Evolutionary conservation across 2,797 vertebrate species (phyloP), one percentile per base, ranked within the genome.

Genomic region (Chelonia mydas): DNA sequence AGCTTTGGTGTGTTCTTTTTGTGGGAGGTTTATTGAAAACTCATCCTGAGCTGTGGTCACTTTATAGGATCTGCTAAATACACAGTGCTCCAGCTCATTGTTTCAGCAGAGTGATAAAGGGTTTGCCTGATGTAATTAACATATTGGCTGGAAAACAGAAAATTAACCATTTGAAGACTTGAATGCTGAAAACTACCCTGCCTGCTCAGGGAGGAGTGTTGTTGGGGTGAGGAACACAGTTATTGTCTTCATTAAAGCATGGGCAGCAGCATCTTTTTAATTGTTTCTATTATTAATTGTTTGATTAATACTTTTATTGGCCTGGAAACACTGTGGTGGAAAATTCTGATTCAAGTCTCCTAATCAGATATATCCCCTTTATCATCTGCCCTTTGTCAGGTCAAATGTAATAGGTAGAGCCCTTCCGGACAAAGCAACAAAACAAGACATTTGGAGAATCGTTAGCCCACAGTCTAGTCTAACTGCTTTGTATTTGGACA

Each of bases 11-110:
- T 96, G 91, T 83, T 96, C 92, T 95, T 95, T 45, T 90, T 1
- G 79, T 90, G 96, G 92, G 93, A 96, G 31, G 87, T 95, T 84
- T 77, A 96, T 97, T 96, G 92, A 96, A 94, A 96, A 45, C 93
- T 92, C 92, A 90, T 90, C 25, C 91, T 45, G 91, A 96, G 94
- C 93, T 96, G 90, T 96, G 96, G 95, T 37, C 96, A 74, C 92
- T 94, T 95, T 45, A 3, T 0, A 83, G 95, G 88, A 91, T 79
- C 95, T 94, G 95, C 91, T 95, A 81, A 95, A 91, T 76, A 4
- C 91, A 21, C 84, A 4, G 0, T 6, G 91, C 4, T 82, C 41
- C 2, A 90, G 92, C 95, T 96, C 45, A 91, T 95, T 87, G 95
- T 5, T 90, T 57, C 90, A 82, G 95, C 93, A 79, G 54, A 76